Evolutionary conservation across 1,140 invertebrate species (phyloP).

Genomic region (Tetraneura akinire): DNA sequence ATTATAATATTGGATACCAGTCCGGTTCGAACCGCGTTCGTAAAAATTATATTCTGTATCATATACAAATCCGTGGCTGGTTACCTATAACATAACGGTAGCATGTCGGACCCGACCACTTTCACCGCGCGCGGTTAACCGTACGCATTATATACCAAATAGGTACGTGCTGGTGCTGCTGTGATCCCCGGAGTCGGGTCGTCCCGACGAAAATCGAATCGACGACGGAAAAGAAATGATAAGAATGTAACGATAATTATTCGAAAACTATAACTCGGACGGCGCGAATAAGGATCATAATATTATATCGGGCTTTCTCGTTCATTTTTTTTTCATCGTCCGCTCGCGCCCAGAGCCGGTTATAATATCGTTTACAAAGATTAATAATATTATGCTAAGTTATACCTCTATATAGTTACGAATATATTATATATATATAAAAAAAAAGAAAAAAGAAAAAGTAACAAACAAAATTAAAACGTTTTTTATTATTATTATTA

Average conservation of each 20-base stretch:
- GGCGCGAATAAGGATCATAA: too few species aligned
- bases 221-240: not conserved
- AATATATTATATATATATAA: not conserved
- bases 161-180: not conserved
- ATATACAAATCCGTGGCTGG: not conserved
- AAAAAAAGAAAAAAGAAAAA: not conserved
- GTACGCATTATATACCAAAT: not conserved
- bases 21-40: not conserved
- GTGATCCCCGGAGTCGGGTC: not conserved
- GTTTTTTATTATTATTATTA: not conserved
- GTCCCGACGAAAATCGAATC: constrained; percentile 14
- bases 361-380: too few species aligned
- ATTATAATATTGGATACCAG: not conserved
- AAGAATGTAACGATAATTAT: not conserved
- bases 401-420: too few species aligned
- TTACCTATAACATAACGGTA: constrained; percentile 28
- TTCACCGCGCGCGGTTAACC: constrained; percentile 4
- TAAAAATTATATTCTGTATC: not conserved
- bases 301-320: constrained; percentile 20
- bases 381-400: too few species aligned
- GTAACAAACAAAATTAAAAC: constrained; percentile 12
- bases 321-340: not conserved
- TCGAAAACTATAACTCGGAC: not conserved
- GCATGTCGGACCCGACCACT: constrained; percentile 6
- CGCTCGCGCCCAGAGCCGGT: not conserved